A percentile compares a stretch with the other conserved stretches of the same genome.
Evolutionary conservation across 2,113 vertebrate species (phyloP).

Genomic region (Heterochromis multidens): DNA sequence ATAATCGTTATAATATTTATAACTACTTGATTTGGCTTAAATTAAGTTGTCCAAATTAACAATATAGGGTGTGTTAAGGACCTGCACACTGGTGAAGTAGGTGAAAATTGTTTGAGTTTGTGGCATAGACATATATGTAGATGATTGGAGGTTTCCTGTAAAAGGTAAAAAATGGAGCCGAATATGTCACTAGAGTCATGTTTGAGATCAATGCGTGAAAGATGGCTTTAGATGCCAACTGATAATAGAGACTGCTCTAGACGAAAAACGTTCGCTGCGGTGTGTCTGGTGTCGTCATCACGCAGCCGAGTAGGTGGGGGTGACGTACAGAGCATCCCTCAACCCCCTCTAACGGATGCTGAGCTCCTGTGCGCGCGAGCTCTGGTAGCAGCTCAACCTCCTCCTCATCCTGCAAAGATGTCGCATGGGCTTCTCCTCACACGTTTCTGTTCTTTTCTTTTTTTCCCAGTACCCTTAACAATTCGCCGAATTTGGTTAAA

Average conservation of each 20-base stretch:
- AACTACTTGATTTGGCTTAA: neutral
- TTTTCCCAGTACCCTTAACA: neutral
- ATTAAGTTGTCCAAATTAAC: neutral
- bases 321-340: constrained; percentile 36
- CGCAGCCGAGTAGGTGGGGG: constrained; percentile 35
- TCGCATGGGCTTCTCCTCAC: constrained; percentile 65
- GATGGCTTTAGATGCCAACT: neutral
- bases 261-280: neutral
- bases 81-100: neutral
- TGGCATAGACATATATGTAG: neutral
- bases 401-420: constrained; percentile 64
- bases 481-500: constrained; percentile 16
- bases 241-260: neutral
- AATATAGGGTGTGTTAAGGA: neutral
- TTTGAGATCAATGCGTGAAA: neutral
- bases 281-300: constrained; percentile 54
- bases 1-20: neutral
- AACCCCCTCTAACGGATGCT: constrained; percentile 68
- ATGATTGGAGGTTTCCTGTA: neutral
- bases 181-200: neutral
- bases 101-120: neutral
- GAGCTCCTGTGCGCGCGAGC: constrained; percentile 70
- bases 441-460: constrained; percentile 22
- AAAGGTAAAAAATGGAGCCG: neutral
- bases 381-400: constrained; percentile 65